Base-by-base conservation (phyloP, 2,113 vertebrate genomes). In the Dunckerocampus dactyliophorus region DNA sequence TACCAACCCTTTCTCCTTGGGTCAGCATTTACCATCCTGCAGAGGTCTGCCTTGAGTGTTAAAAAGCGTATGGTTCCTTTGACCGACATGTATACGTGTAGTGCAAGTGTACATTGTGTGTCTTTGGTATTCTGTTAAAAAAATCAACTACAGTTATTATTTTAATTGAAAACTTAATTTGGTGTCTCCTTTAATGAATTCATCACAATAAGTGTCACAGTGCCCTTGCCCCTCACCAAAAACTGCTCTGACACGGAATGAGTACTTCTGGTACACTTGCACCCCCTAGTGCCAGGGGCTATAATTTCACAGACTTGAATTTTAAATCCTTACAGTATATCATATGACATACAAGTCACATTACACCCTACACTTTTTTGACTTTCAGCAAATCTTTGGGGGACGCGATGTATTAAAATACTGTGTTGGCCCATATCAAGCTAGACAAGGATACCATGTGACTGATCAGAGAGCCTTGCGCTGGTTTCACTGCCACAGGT, bases 261-360 rank as follows among this genome's bases (percentile, higher is more conserved):
- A 48, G 22, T 20, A 79, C 78, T 87, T 86, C 63, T 87, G 69
- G 75, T 84, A 74, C 76, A 87, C 85, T 89, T 88, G 88, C 88
- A 81, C 90, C 89, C 88, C 83, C 90, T 90, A 84, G 90, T 89
- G 90, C 48, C 73, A 31, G 71, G 75, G 74, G 63, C 45, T 66
- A 58, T 56, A 71, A 86, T 43, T 82, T 77, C 80, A 80, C 16
- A 58, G 19, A 15, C 20, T 28, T 54, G 9, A 9, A 28, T 12
- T 47, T 69, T 0, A 42, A 22, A 22, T 55, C 2, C 5, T 28
- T n/a, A n/a, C n/a, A 20, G 53, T 57, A 20, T 65, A 7, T 34
- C 11, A 53, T 7, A 62, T 48, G 24, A 8, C 24, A 19, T 7
- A 11, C 34, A 19, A 37, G 12, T 34, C 6, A 39, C 17, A 34